Conservation (phyloP, 2,113 vertebrate genomes). For the Romanogobio albipinnatus region DNA sequence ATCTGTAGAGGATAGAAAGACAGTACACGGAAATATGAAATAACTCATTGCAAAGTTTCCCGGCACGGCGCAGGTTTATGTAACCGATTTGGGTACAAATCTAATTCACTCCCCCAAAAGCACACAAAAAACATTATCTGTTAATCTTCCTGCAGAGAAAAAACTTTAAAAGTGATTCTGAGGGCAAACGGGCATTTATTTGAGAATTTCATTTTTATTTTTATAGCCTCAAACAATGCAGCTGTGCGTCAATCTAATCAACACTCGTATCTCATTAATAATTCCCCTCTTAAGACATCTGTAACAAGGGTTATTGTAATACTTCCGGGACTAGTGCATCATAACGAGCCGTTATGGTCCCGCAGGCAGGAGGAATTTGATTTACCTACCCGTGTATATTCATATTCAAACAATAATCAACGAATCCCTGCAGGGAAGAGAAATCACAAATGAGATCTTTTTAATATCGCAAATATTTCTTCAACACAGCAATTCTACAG, state of each 20-base stretch:
- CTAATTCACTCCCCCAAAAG: slow-evolving; percentile 12
- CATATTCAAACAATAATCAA: neutral
- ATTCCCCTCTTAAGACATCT: neutral
- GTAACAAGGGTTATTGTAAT: slow-evolving; percentile 1
- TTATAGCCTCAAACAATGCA: slow-evolving; percentile 7
- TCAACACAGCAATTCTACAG: neutral
- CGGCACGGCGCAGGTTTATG: slow-evolving; percentile 3
- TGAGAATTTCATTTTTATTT: neutral
- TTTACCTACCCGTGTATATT: neutral
- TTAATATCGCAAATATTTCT: neutral
- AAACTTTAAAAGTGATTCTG: slow-evolving; percentile 28
- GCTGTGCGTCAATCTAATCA: slow-evolving; percentile 17
- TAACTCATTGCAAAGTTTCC: slow-evolving; percentile 24
- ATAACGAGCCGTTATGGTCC: neutral
- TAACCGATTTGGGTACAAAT: slow-evolving; percentile 29
- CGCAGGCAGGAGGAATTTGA: neutral
- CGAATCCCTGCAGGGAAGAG: neutral
- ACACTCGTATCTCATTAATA: slow-evolving; percentile 12
- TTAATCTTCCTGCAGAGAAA: slow-evolving; percentile 13
- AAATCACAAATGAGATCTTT: neutral
- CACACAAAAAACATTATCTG: slow-evolving; percentile 21
- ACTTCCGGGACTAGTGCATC: neutral
- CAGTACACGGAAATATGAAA: slow-evolving; percentile 11
- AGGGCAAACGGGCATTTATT: slow-evolving; percentile 12
- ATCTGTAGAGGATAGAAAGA: slow-evolving; percentile 17